These are phyloP conservation scores for Sorex fumeus DNA, from an alignment of 2,113 vertebrate genomes.

Conservation along the genomic window DNA sequence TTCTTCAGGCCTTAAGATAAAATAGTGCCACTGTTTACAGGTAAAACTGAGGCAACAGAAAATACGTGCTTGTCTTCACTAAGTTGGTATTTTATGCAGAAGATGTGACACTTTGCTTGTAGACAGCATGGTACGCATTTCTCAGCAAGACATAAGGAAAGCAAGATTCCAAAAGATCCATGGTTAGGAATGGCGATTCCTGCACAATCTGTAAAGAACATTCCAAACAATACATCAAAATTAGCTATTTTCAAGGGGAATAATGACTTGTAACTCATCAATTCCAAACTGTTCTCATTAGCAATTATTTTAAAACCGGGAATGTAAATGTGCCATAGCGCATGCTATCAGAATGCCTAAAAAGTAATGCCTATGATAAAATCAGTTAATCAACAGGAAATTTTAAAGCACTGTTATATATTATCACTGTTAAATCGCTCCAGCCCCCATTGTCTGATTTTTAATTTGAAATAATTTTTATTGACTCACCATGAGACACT, in stretches of 20 bases:
- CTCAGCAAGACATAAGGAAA: conserved; percentile 98
- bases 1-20: conserved; percentile 90
- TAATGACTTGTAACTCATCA: background rate
- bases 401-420: background rate
- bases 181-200: conserved; percentile 99
- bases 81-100: conserved; percentile 91
- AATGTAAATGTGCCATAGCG: conserved; percentile 43
- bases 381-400: conserved; percentile 39
- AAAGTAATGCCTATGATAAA: conserved; percentile 6
- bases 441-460: too few relatives aligned
- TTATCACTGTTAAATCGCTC: too few relatives aligned
- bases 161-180: conserved; percentile 99
- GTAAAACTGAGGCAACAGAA: conserved; percentile 89
- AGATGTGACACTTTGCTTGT: conserved; percentile 98
- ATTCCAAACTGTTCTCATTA: conserved; percentile 24
- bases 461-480: too few relatives aligned
- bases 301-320: conserved; percentile 56
- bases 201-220: conserved; percentile 95
- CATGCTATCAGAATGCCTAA: conserved; percentile 51
- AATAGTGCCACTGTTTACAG: conserved; percentile 91
- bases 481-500: too few relatives aligned
- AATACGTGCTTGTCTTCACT: conserved; percentile 88
- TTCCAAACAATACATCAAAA: conserved; percentile 73
- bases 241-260: conserved; percentile 38
- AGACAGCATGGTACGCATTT: conserved; percentile 99